A percentile compares a stretch with the other conserved stretches of the same genome.
Evolutionary conservation across 2,113 vertebrate species (phyloP).

Genomic region (Hassar affinis): DNA sequence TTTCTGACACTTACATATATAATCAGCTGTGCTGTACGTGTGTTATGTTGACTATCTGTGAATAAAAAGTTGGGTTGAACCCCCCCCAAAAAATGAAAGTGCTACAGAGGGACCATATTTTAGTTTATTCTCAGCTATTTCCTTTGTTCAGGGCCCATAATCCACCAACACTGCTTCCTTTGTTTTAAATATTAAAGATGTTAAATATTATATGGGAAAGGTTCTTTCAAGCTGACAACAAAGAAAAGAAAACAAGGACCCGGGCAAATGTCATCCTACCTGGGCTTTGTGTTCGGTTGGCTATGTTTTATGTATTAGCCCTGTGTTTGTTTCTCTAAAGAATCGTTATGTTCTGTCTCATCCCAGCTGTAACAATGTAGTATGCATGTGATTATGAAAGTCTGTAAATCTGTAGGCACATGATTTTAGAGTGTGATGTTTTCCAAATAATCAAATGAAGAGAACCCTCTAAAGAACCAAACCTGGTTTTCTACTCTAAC

Average conservation of each 20-base stretch:
- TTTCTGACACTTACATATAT: neutral
- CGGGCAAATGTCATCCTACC: neutral
- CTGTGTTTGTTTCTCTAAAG: neutral
- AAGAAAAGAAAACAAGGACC: neutral
- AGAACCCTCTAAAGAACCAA: neutral
- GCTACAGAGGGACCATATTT: neutral
- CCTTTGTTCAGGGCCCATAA: neutral
- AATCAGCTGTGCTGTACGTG: neutral
- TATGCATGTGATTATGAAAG: neutral
- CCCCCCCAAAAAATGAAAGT: neutral
- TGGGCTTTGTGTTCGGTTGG: neutral
- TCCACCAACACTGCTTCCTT: neutral
- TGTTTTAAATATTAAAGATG: conserved; percentile 20
- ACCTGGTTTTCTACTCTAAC: neutral
- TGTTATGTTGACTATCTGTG: neutral
- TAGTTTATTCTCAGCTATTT: neutral
- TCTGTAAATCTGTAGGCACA: neutral
- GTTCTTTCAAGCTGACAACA: conserved; percentile 7
- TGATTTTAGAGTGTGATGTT: neutral
- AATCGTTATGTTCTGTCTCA: too few species aligned
- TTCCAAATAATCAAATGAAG: neutral
- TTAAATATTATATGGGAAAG: too few species aligned
- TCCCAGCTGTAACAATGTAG: too few species aligned
- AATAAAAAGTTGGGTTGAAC: neutral
- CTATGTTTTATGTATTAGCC: neutral